These are phyloP conservation scores for Melopsittacus undulatus DNA, from an alignment of 2,797 vertebrate genomes.

Conservation along the genomic window DNA sequence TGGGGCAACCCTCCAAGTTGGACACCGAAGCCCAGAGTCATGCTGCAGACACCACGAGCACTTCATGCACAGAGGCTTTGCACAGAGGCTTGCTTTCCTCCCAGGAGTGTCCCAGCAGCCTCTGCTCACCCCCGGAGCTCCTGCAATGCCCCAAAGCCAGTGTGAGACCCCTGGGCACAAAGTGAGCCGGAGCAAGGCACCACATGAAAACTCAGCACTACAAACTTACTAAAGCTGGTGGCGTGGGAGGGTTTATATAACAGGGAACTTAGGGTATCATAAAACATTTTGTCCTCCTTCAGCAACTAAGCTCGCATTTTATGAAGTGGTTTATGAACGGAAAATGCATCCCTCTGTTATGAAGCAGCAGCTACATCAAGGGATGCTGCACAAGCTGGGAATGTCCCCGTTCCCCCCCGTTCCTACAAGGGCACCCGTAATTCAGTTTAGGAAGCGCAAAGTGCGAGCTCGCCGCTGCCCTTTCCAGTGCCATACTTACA, in stretches of 20 bases:
- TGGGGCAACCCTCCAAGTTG: fast-evolving
- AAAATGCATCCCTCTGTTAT: not conserved
- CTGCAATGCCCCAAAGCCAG: fast-evolving
- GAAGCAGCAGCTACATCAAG: not conserved
- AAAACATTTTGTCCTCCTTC: not conserved
- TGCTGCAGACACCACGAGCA: not conserved
- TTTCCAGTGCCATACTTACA: conserved; percentile 83
- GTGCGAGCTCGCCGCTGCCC: not conserved
- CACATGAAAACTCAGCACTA: not conserved
- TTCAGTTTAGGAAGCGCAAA: not conserved
- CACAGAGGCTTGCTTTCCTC: not conserved
- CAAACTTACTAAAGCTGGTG: not conserved
- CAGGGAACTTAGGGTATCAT: not conserved
- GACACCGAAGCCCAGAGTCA: not conserved
- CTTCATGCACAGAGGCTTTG: too few species aligned
- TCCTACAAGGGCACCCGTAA: not conserved
- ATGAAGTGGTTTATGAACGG: not conserved
- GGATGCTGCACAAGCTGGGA: not conserved
- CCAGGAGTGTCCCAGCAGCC: not conserved
- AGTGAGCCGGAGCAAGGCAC: not conserved
- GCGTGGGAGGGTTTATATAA: not conserved
- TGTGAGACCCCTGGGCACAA: fast-evolving
- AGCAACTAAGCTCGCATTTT: not conserved
- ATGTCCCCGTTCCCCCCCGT: not conserved
- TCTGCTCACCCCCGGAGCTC: fast-evolving